Percentiles rank a stretch among this genome's conserved stretches.
phyloP scores from a whole-genome alignment of 1,140 invertebrate genomes.

The Pachyrhynchus sulphureomaculatus region DNA sequence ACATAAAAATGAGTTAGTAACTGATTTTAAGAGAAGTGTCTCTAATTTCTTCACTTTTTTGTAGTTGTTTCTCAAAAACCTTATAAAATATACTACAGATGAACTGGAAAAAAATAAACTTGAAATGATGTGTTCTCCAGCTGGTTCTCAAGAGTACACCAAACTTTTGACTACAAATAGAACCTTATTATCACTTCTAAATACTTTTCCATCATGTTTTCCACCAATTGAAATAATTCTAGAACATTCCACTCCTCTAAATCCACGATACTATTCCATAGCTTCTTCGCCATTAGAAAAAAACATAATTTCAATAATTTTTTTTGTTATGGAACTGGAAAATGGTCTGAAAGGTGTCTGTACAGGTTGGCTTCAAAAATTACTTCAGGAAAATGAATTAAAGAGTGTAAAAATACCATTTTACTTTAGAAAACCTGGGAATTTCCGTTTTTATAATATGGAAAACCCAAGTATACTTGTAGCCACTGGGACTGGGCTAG shows the following conservation, averaged over 20 bases:
- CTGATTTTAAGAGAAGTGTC: constrained; percentile 13
- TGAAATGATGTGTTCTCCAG: constrained; percentile 63
- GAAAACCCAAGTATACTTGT: constrained; percentile 70
- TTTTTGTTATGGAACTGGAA: constrained; percentile 62
- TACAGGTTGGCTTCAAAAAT: constrained; percentile 63
- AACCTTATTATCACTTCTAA: constrained; percentile 66
- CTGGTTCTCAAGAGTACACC: constrained; percentile 64
- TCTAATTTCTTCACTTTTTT: constrained; percentile 27
- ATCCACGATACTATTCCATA: constrained; percentile 80
- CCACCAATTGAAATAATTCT: constrained; percentile 67
- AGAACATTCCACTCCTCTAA: constrained; percentile 70
- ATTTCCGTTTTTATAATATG: constrained; percentile 58
- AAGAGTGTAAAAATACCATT: constrained; percentile 53
- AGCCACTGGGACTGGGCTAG: constrained; percentile 79
- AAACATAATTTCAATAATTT: constrained; percentile 63
- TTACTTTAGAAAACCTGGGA: constrained; percentile 63
- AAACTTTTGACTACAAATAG: constrained; percentile 60
- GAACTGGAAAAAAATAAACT: constrained; percentile 63
- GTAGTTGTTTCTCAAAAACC: constrained; percentile 63
- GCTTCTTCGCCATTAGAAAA: constrained; percentile 62
- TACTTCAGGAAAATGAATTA: constrained; percentile 39
- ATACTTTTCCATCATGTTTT: constrained; percentile 62
- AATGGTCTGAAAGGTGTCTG: constrained; percentile 64
- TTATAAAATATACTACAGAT: constrained; percentile 62
- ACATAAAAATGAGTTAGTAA: constrained; percentile 32